A percentile compares a stretch with the other conserved stretches of the same genome.
Evolutionary conservation across 2,797 vertebrate genomes (phyloP).

Genomic region (Galago senegalensis): DNA sequence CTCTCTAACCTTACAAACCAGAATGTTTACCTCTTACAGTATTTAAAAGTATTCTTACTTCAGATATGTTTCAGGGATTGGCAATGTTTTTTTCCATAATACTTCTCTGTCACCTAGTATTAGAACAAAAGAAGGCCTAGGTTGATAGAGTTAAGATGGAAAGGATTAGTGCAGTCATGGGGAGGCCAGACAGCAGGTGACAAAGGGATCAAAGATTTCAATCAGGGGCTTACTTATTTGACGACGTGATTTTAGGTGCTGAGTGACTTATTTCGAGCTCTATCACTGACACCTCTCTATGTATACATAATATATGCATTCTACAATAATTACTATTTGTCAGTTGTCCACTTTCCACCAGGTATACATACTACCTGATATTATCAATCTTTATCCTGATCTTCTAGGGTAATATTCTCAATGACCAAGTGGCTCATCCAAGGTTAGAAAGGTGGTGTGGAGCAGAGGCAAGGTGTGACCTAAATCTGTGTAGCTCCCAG

Average conservation of each 20-base stretch:
- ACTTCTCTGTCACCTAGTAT: not conserved
- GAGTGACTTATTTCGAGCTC: not conserved
- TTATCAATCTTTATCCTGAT: not conserved
- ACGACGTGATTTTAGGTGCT: not conserved
- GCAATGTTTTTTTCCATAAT: not conserved
- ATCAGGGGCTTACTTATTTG: not conserved
- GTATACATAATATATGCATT: not conserved
- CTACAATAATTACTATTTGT: not conserved
- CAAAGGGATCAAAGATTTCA: not conserved
- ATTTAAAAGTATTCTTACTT: not conserved
- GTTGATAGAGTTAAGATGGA: not conserved
- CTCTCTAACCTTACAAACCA: not conserved
- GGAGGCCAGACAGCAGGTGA: not conserved
- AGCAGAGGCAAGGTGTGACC: not conserved
- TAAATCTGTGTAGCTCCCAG: accelerated
- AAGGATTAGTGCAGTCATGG: not conserved
- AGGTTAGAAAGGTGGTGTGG: not conserved
- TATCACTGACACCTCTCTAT: not conserved
- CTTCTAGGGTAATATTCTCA: not conserved
- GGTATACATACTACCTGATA: not conserved
- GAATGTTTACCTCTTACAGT: not conserved
- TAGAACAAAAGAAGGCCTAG: not conserved
- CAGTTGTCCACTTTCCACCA: not conserved
- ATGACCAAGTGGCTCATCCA: not conserved
- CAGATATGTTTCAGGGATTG: not conserved